phyloP scores from a whole-genome alignment of 2,888 invertebrate genomes.

The Carcina quercana region DNA sequence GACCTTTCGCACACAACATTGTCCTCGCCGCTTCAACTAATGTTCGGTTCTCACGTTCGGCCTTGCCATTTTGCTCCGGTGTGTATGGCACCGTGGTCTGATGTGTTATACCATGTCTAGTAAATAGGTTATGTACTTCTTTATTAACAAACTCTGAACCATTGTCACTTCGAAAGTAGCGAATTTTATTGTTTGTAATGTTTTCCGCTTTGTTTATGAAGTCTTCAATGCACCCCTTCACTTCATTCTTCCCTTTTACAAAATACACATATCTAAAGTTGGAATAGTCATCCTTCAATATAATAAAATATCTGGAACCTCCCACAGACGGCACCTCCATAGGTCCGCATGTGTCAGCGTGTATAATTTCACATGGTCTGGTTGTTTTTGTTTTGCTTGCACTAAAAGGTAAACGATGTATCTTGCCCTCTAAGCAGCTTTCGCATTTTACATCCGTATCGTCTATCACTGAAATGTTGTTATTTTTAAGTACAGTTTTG shows the following conservation, averaged over 20 bases:
- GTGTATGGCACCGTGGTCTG: conserved; percentile 1
- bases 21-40: conserved; percentile 1
- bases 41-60: background rate
- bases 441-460: background rate
- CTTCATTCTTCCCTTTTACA: background rate
- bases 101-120: background rate
- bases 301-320: conserved; percentile 1
- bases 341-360: conserved; percentile 2
- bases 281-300: background rate
- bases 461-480: background rate
- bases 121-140: background rate
- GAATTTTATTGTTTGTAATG: background rate
- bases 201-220: background rate
- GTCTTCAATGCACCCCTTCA: background rate
- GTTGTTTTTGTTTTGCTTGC: background rate
- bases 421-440: background rate
- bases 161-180: background rate
- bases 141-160: conserved; percentile 1
- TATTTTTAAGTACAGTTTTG: background rate
- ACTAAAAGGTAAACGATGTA: background rate
- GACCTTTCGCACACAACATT: conserved; percentile 1
- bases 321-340: background rate
- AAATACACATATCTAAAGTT: background rate
- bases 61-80: conserved; percentile 2
- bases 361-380: no score